A percentile compares a stretch with the other conserved stretches of the same genome.
Evolutionary conservation across 2,113 vertebrate species (phyloP).

Genomic region (Nanorana parkeri): DNA sequence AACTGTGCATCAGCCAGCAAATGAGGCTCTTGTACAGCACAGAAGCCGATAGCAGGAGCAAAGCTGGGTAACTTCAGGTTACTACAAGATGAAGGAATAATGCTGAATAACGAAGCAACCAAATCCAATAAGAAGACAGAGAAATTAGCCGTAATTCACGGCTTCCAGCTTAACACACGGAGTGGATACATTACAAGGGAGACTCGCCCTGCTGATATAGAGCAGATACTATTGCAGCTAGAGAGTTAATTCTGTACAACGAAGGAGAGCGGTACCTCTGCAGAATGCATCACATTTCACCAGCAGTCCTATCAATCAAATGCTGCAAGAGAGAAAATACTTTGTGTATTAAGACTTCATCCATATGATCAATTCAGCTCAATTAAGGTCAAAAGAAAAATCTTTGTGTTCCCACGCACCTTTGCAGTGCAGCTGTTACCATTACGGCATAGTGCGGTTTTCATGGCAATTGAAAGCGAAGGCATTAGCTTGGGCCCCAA

Average conservation of each 20-base stretch:
- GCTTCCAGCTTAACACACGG: background rate
- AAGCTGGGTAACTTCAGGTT: slow-evolving; percentile 22
- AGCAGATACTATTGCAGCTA: background rate
- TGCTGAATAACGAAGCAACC: background rate
- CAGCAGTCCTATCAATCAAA: slow-evolving; percentile 23
- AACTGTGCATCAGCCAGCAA: no score
- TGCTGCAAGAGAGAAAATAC: background rate
- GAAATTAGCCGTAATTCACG: background rate
- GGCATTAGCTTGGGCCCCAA: background rate
- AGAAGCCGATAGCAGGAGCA: background rate
- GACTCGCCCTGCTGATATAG: background rate
- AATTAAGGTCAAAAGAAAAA: slow-evolving; percentile 8
- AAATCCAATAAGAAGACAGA: background rate
- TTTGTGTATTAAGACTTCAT: background rate
- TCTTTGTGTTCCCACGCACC: background rate
- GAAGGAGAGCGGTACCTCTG: background rate
- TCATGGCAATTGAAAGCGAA: background rate
- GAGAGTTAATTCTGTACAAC: slow-evolving; percentile 14
- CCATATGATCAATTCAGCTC: slow-evolving; percentile 16
- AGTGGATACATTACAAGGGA: background rate
- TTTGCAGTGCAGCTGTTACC: background rate
- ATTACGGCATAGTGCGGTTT: background rate
- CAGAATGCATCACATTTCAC: slow-evolving; percentile 25
- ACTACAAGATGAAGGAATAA: slow-evolving; percentile 4
- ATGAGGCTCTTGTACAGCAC: background rate